Base-by-base conservation (phyloP, 2,888 invertebrate species). In the Empis stercorea region DNA sequence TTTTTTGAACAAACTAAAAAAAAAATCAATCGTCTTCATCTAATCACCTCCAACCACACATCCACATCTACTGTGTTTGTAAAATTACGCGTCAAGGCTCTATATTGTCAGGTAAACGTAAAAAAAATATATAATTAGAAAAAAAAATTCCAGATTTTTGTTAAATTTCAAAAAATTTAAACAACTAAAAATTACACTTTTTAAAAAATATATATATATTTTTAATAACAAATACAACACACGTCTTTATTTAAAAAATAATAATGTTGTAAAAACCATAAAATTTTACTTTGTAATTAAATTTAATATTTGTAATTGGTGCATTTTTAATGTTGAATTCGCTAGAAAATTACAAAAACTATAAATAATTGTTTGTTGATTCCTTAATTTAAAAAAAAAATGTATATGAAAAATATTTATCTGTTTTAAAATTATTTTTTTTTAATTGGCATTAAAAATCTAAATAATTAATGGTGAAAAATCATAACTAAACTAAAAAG, bases 101-200 rank as follows among this genome's bases (percentile, higher is more conserved):
- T 59, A 65, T 68, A 61, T 59, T 69, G 64, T 69, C 69, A 69
- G 69, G 69, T 69, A 69, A 69, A 57, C 51, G 52, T 51, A 51
- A 51, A 47, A 46, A 37, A 48, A n/a, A n/a, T n/a, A n/a, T n/a
- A 46, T 46, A 47, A 34, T 14, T 34, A 45, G 20, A 54, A 61
- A 59, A 46, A 53, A 49, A 47, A 45, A 47, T 47, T 49, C 46
- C 50, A 44, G 47, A 51, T 48, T 52, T 50, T 53, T 48, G 48
- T 47, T 52, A 46, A 48, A 53, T 47, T 44, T 38, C n/a, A n/a
- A 46, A 41, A 48, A 49, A 50, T 30, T 47, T 30, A 49, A 64
- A 53, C 45, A 45, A n/a, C n/a, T n/a, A n/a, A 51, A 46, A 14
- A 46, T 11, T 27, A 45, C 37, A 49, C 41, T 46, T 48, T 41